A percentile compares a stretch with the other conserved stretches of the same genome.
Conservation (phyloP, 2,113 vertebrate genomes). For the Dryoscopus gambensis region DNA sequence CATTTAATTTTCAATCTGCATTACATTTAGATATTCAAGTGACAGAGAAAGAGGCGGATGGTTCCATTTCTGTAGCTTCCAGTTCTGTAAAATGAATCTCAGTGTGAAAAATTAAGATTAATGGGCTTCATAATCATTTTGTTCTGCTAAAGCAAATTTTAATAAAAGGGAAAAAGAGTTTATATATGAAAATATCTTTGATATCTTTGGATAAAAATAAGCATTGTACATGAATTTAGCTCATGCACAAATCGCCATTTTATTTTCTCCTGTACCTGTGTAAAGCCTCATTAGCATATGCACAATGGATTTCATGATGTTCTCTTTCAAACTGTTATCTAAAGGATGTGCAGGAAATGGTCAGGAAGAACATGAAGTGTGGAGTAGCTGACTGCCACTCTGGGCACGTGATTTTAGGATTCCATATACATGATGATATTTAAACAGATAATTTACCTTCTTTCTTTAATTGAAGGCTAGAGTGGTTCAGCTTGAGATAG, state of each 20-base stretch:
- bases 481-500: background rate
- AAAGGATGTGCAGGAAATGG: background rate
- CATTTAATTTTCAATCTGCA: conserved; percentile 73
- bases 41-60: conserved; percentile 50
- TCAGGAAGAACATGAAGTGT: background rate
- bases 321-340: background rate
- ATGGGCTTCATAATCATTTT: conserved; percentile 75
- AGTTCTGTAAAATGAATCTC: conserved; percentile 68
- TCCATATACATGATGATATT: background rate
- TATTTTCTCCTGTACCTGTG: background rate
- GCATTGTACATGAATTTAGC: background rate
- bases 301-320: background rate
- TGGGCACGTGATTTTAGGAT: background rate
- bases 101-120: conserved; percentile 81
- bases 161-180: conserved; percentile 46
- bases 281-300: background rate
- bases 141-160: conserved; percentile 67
- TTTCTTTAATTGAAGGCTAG: background rate
- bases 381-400: background rate
- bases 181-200: conserved; percentile 23
- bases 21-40: conserved; percentile 71
- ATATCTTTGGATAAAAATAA: conserved; percentile 47
- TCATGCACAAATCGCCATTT: background rate
- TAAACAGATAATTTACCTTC: background rate
- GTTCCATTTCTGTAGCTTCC: conserved; percentile 66